These are phyloP conservation scores for Sylvilagus floridanus DNA, from an alignment of 2,797 vertebrate species.

Conservation along the genomic window DNA sequence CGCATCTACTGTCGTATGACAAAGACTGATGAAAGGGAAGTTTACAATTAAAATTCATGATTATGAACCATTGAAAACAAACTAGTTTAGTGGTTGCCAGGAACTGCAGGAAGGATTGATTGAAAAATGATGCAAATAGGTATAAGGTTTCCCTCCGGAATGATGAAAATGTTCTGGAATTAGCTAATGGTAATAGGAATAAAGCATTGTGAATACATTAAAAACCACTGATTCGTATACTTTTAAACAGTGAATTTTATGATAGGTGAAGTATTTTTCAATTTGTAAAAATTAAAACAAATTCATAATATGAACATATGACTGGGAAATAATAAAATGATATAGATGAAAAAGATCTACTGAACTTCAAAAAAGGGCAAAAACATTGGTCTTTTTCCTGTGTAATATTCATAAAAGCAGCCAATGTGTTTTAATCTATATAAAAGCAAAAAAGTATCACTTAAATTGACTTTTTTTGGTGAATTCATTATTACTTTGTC, in stretches of 20 bases:
- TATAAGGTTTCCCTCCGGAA: neutral
- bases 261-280: neutral
- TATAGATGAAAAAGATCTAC: neutral
- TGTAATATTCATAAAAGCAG: neutral
- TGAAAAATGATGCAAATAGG: rapidly evolving
- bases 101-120: no score
- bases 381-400: neutral
- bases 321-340: neutral
- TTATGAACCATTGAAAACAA: neutral
- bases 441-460: neutral
- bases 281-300: neutral
- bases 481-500: neutral
- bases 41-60: neutral
- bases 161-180: neutral
- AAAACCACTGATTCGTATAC: neutral
- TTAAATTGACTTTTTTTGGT: neutral
- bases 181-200: neutral
- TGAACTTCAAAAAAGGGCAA: neutral
- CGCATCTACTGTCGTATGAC: neutral
- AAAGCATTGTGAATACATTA: neutral
- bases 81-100: no score
- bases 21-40: neutral
- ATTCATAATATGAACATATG: neutral
- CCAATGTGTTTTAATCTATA: neutral
- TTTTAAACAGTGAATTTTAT: neutral